Evolutionary conservation across 2,888 invertebrate genomes (phyloP).

Genomic region (Thecocarcelia acutangulata): DNA sequence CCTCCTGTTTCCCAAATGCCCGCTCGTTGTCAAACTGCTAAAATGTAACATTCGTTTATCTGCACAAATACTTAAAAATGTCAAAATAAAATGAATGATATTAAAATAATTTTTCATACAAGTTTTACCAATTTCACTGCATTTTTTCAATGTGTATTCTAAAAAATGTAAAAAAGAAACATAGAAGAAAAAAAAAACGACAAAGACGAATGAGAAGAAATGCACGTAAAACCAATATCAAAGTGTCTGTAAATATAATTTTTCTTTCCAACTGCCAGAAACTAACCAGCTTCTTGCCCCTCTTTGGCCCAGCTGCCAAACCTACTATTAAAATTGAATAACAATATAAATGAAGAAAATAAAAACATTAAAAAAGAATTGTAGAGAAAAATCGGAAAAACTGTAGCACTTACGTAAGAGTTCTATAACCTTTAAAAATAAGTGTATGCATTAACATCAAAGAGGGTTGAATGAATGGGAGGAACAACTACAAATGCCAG

Average conservation of each 20-base stretch:
- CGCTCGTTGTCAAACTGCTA: conserved; percentile 32
- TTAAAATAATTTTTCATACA: conserved; percentile 70
- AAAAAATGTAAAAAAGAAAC: conserved; percentile 10
- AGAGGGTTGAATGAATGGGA: conserved; percentile 13
- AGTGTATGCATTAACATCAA: conserved; percentile 29
- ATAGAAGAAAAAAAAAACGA: conserved; percentile 14
- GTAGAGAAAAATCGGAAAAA: conserved; percentile 21
- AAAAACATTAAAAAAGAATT: not conserved
- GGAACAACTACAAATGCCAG: conserved; percentile 27
- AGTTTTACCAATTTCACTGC: conserved; percentile 50
- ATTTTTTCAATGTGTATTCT: conserved; percentile 33
- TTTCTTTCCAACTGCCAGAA: conserved; percentile 57
- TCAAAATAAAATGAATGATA: conserved; percentile 71
- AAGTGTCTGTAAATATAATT: conserved; percentile 67
- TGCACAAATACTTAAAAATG: conserved; percentile 65
- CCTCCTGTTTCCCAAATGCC: conserved; percentile 15
- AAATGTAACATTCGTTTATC: conserved; percentile 65
- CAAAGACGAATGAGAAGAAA: not conserved
- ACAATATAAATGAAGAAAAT: conserved; percentile 57
- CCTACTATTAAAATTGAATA: conserved; percentile 58
- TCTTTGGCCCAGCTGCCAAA: conserved; percentile 10
- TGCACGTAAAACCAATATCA: conserved; percentile 56
- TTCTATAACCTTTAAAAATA: conserved; percentile 66
- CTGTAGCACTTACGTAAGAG: conserved; percentile 59
- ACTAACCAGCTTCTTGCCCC: conserved; percentile 15